Evolutionary conservation across 2,888 invertebrate species (phyloP).

Genomic region (Allygus modestus): DNA sequence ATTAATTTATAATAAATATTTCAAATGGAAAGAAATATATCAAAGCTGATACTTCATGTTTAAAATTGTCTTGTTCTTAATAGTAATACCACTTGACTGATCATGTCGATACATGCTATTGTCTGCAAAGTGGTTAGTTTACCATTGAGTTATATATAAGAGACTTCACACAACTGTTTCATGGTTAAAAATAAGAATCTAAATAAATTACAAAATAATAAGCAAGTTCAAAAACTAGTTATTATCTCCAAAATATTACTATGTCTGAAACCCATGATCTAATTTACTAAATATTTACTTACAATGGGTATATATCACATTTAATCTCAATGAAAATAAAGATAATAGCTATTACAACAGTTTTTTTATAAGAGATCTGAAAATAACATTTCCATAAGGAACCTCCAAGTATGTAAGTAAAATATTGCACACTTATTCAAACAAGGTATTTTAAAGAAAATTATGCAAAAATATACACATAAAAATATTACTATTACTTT

Average conservation of each 20-base stretch:
- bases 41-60: too few species aligned
- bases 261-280: background rate
- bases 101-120: too few species aligned
- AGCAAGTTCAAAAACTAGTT: too few species aligned
- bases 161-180: too few species aligned
- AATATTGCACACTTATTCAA: conserved; percentile 45
- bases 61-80: too few species aligned
- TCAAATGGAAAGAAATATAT: too few species aligned
- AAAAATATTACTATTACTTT: conserved; percentile 5
- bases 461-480: conserved; percentile 50
- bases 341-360: background rate
- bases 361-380: conserved; percentile 2
- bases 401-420: conserved; percentile 6
- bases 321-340: background rate
- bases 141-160: too few species aligned
- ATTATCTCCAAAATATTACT: background rate
- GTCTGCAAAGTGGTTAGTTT: too few species aligned
- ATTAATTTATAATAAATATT: too few species aligned
- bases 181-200: too few species aligned
- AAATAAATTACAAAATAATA: too few species aligned
- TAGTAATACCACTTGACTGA: too few species aligned
- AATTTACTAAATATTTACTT: background rate
- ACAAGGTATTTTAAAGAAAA: conserved; percentile 4
- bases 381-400: background rate
- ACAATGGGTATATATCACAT: conserved; percentile 1